These are phyloP conservation scores for Bufo gargarizans DNA, from an alignment of 2,113 vertebrate genomes.

Conservation along the genomic window DNA sequence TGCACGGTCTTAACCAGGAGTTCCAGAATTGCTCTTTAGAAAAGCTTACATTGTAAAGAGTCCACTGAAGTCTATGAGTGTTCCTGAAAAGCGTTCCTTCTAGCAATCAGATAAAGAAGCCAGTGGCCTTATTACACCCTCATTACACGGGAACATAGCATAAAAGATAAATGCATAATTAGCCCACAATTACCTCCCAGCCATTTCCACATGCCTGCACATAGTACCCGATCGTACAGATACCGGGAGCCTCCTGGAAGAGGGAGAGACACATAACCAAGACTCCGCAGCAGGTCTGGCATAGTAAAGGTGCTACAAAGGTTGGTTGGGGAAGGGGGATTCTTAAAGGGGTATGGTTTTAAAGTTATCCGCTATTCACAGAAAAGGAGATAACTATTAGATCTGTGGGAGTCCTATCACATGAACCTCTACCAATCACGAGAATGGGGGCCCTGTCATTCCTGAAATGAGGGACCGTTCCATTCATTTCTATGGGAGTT, in stretches of 20 bases:
- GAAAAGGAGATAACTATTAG: no score
- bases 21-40: neutral
- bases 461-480: no score
- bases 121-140: conserved; percentile 15
- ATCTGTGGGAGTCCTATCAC: no score
- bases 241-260: neutral
- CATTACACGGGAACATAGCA: conserved; percentile 27
- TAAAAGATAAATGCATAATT: conserved; percentile 27
- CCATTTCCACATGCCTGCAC: conserved; percentile 34
- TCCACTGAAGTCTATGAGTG: neutral
- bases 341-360: no score
- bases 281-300: no score
- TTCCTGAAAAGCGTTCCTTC: conserved; percentile 8
- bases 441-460: no score
- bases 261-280: no score
- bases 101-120: neutral
- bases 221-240: conserved; percentile 3
- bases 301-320: no score
- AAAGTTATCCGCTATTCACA: no score
- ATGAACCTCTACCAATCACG: no score
- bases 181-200: neutral
- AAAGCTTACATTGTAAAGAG: neutral
- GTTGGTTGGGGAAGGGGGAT: no score
- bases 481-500: no score
- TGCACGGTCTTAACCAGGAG: neutral